phyloP scores from a whole-genome alignment of 2,888 invertebrate genomes.

The Microchrysa polita region DNA sequence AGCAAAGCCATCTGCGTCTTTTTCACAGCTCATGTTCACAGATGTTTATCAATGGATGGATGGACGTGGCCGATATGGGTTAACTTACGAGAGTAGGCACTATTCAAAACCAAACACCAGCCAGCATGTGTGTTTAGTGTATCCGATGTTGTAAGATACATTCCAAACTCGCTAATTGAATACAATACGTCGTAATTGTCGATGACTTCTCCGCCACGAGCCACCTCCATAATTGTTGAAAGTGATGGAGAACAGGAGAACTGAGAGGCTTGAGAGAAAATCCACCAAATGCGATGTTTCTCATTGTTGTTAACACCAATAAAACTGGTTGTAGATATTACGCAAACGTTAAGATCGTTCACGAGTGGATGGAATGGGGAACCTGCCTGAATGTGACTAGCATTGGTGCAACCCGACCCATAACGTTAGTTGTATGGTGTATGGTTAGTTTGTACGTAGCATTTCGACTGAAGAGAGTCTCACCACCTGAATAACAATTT shows the following conservation, averaged over 20 bases:
- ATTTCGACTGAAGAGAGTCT: slow-evolving; percentile 4
- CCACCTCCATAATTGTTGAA: not conserved
- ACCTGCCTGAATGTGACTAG: slow-evolving; percentile 12
- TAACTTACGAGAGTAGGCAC: too few relatives aligned
- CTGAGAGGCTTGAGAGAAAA: not conserved
- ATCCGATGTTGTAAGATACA: slow-evolving; percentile 11
- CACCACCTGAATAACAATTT: not conserved
- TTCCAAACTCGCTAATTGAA: not conserved
- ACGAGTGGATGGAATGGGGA: slow-evolving; percentile 18
- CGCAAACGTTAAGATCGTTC: slow-evolving; percentile 12
- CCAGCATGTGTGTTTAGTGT: too few relatives aligned
- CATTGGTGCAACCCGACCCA: slow-evolving; percentile 36
- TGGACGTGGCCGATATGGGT: too few relatives aligned
- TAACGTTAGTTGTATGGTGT: not conserved
- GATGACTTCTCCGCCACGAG: not conserved
- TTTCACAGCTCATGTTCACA: too few relatives aligned
- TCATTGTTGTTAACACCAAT: slow-evolving; percentile 30
- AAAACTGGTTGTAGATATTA: slow-evolving; percentile 37
- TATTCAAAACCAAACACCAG: too few relatives aligned
- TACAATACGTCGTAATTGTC: not conserved
- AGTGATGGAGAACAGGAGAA: too few relatives aligned
- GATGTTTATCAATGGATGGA: too few relatives aligned
- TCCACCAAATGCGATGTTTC: slow-evolving; percentile 26
- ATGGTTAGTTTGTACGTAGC: slow-evolving; percentile 34
- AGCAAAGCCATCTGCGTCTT: too few relatives aligned